Evolutionary conservation across 2,888 invertebrate species (phyloP).

Genomic region (Drosophila robusta): DNA sequence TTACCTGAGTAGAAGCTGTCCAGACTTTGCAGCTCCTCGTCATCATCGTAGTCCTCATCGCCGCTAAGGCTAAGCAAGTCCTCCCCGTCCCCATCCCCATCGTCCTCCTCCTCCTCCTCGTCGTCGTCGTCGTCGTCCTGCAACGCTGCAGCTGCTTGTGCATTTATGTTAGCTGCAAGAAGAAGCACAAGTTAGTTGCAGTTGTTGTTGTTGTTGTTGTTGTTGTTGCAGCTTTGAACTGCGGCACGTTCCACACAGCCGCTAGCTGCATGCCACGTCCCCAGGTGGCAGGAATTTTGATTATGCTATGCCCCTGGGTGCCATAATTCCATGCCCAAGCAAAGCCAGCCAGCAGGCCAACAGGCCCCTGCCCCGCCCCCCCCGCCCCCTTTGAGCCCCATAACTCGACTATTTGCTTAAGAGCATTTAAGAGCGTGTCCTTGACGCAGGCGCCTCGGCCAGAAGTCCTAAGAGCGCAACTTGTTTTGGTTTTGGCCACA

Average conservation of each 20-base stretch:
- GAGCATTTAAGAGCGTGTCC: slow-evolving; percentile 49
- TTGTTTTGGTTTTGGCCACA: slow-evolving; percentile 56
- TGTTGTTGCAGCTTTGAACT: slow-evolving; percentile 37
- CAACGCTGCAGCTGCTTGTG: slow-evolving; percentile 6
- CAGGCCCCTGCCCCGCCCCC: background rate
- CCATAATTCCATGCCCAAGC: slow-evolving; percentile 83
- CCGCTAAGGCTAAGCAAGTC: slow-evolving; percentile 70
- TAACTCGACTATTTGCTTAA: slow-evolving; percentile 17
- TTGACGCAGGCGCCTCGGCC: slow-evolving; percentile 26
- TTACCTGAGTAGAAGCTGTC: slow-evolving; percentile 85
- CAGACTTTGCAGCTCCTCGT: slow-evolving; percentile 82
- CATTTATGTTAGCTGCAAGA: slow-evolving; percentile 41
- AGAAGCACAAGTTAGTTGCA: slow-evolving; percentile 18
- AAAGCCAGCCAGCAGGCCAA: slow-evolving; percentile 41
- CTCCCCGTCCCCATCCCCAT: slow-evolving; percentile 40
- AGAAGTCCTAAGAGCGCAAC: slow-evolving; percentile 34
- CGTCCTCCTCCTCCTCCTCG: slow-evolving; percentile 43
- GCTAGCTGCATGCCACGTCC: slow-evolving; percentile 71
- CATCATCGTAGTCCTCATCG: slow-evolving; percentile 74
- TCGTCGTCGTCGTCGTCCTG: slow-evolving; percentile 9
- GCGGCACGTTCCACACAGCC: slow-evolving; percentile 54
- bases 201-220: slow-evolving; percentile 29
- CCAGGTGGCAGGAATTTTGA: slow-evolving; percentile 85
- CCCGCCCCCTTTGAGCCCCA: background rate
- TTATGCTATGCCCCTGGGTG: slow-evolving; percentile 85